Base-by-base conservation (phyloP, 2,888 invertebrate species). In the Drosophila mercatorum region DNA sequence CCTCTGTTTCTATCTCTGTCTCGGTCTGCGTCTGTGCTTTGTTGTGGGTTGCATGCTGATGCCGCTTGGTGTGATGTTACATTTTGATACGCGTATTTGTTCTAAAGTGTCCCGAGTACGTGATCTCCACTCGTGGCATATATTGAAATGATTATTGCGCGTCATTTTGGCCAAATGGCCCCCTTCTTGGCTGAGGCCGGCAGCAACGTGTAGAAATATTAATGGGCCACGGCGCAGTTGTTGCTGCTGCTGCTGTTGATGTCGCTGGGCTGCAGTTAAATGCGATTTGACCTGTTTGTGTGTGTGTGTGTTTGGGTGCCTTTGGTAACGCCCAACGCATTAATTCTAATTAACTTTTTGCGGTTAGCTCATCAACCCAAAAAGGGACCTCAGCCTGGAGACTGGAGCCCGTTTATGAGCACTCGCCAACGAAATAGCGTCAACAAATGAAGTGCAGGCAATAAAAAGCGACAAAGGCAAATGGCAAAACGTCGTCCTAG, bases 331-430 rank as follows among this genome's bases (percentile, higher is more conserved):
- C 70, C 72, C 72, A 76, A 67, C 78, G 89, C 90, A 86, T 86
- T 86, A 86, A 89, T 86, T 90, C 90, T 86, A 86, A 86, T 86
- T 86, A 90, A 90, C 90, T 88, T 86, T 90, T 85, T 88, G 84
- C 81, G 89, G 90, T 77, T 74, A 49, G 68, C 78, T 81, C 79
- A 69, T 81, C 83, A 81, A 56, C 56, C 64, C 60, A 41, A 68
- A 78, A 80, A 80, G 22, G 63, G 64, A 49, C 60, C 71, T 26
- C 26, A 2, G 3, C 40, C 34, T n/a, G 44, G 28, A 51, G 68
- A 38, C 67, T 47, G 67, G 28, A 17, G 46, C 40, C 68, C 73
- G 78, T 80, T 86, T 86, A 90, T 90, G 88, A 75, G 78, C 68
- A 62, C 62, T 69, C 49, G 40, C 36, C 68, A 53, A 55, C 72